Percentiles rank a stretch among this genome's conserved stretches.
Evolutionary conservation across 1,140 invertebrate species (phyloP).

Genomic region (Sweltsa coloradensis): DNA sequence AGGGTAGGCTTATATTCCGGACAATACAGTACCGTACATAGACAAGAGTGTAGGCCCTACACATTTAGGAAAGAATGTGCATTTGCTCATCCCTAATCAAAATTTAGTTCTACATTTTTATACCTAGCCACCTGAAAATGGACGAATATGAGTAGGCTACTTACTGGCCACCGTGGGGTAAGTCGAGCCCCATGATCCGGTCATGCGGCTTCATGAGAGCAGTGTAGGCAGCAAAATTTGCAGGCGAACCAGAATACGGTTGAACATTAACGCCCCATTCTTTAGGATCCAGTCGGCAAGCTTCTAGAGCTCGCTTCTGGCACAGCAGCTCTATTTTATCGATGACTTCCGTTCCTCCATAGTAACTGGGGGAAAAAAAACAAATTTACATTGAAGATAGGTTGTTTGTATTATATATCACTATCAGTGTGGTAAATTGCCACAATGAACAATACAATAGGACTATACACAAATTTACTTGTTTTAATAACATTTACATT

Average conservation of each 20-base stretch:
- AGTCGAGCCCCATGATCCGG: slow-evolving; percentile 50
- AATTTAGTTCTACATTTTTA: no score
- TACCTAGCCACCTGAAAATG: no score
- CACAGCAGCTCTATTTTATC: slow-evolving; percentile 49
- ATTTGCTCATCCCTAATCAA: no score
- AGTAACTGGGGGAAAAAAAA: slow-evolving; percentile 36
- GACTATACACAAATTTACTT: background rate
- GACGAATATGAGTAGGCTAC: no score
- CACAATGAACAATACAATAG: background rate
- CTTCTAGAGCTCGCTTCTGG: slow-evolving; percentile 44
- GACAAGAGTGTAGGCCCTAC: no score
- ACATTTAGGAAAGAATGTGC: no score
- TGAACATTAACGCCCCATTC: slow-evolving; percentile 60
- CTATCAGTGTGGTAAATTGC: background rate
- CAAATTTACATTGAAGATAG: background rate
- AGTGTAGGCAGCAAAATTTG: slow-evolving; percentile 57
- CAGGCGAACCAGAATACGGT: slow-evolving; percentile 49
- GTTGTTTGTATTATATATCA: background rate
- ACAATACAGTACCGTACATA: no score
- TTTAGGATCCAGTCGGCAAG: slow-evolving; percentile 40
- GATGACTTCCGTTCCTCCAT: slow-evolving; percentile 54
- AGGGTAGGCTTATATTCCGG: no score
- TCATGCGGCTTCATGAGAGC: slow-evolving; percentile 43
- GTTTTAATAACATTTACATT: no score
- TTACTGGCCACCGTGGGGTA: slow-evolving; percentile 54